Evolutionary conservation across 2,888 invertebrate species (phyloP).

Genomic region (Mactromeris polynyma): DNA sequence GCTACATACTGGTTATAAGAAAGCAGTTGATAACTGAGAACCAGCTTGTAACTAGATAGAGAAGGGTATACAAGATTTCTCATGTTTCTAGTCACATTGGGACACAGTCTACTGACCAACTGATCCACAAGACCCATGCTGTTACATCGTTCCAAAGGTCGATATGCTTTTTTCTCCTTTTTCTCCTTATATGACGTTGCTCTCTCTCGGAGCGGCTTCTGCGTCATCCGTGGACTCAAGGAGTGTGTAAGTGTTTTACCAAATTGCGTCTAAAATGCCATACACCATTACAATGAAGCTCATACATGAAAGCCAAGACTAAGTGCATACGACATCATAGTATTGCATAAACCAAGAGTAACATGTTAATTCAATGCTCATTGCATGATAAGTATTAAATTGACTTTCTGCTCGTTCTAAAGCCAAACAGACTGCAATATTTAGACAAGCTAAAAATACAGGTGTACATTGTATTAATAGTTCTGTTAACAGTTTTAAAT

Average conservation of each 20-base stretch:
- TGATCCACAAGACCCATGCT: constrained; percentile 84
- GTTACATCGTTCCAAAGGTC: constrained; percentile 81
- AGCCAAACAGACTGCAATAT: too few relatives aligned
- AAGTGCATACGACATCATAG: neutral
- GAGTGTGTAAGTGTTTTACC: constrained; percentile 45
- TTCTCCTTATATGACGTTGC: constrained; percentile 84
- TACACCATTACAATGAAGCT: constrained; percentile 43
- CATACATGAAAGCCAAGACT: constrained; percentile 7
- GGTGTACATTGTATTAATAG: too few relatives aligned
- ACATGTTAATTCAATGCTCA: too few relatives aligned
- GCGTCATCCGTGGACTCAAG: constrained; percentile 37
- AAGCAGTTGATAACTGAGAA: constrained; percentile 29
- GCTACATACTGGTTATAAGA: constrained; percentile 24
- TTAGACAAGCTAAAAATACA: too few relatives aligned
- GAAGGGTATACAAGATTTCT: constrained; percentile 24
- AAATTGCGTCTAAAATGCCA: constrained; percentile 45
- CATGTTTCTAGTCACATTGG: neutral
- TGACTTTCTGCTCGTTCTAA: too few relatives aligned
- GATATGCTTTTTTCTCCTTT: constrained; percentile 88
- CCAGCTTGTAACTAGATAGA: constrained; percentile 35
- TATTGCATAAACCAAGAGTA: neutral
- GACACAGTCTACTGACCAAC: constrained; percentile 79
- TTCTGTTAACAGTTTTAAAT: too few relatives aligned
- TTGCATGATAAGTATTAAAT: too few relatives aligned
- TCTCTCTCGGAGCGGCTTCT: constrained; percentile 74